Base-by-base conservation (phyloP, 1,140 invertebrate species). In the Drosophila bocki region DNA sequence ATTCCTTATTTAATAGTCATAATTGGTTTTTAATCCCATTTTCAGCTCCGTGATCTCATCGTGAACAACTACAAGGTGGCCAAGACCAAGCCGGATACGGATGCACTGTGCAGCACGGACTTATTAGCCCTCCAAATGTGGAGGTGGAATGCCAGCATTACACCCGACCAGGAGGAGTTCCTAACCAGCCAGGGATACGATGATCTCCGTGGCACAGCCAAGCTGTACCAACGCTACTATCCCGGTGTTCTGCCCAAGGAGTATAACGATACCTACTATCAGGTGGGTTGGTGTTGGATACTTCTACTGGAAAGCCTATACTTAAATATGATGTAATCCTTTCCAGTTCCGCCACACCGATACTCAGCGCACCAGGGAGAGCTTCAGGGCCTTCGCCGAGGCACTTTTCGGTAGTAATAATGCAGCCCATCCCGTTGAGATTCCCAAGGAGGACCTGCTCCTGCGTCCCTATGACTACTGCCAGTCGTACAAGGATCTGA, bases 341-440 rank as follows among this genome's bases (percentile, higher is more conserved):
- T 3, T 11, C 0, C 19, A 96, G 95, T 96, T 96, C 91, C 94
- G 95, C 68, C 95, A 95, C 77, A 96, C 96, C 7, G 93, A 94
- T n/a, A 95, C 94, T 6, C 94, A 96, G 78, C 93, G 95, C 57
- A 95, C 95, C 17, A 90, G 94, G 61, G 94, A 94, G 64, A 96
- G 95, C 91, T 96, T 95, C 33, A 94, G 94, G 79, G 93, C 94
- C n/a, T 96, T 95, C 87, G 93, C 94, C 2, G 93, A 95, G 79
- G 95, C 95, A 50, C 91, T 96, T 15, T 96, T 96, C 92, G 95
- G 95, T 8, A 88, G 93, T 33, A 82, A 93, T 33, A 64, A 72
- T 75, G 57, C 94, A 84, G 93, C 94, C 90, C 57, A 70, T 91
- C 76, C 85, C 91, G 68, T 45, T 3, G 85, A 86, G 7, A 84